Conservation (phyloP, 2,113 vertebrate species). For the Xyrauchen texanus region DNA sequence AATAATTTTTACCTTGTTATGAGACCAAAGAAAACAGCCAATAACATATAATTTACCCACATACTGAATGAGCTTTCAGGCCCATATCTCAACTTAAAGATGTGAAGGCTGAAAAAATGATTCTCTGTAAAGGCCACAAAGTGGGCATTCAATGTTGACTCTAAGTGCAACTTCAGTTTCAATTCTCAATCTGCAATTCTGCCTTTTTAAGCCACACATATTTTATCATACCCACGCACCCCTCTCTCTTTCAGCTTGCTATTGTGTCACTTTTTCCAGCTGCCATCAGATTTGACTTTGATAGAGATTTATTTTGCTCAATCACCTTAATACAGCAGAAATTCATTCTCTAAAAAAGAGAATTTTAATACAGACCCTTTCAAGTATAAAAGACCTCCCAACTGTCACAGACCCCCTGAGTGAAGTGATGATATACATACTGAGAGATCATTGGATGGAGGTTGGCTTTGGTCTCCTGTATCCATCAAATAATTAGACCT, state of each 20-base stretch:
- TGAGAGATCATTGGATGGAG: slow-evolving; percentile 49
- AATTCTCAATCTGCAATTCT: slow-evolving; percentile 6
- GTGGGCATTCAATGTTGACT: neutral
- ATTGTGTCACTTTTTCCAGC: slow-evolving; percentile 52
- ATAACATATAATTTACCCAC: neutral
- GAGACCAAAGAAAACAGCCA: slow-evolving; percentile 13
- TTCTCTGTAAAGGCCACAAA: slow-evolving; percentile 17
- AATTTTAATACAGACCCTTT: slow-evolving; percentile 74
- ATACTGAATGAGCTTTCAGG: slow-evolving; percentile 18
- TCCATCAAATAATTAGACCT: slow-evolving; percentile 51
- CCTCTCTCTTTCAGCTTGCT: slow-evolving; percentile 37
- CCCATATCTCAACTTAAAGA: slow-evolving; percentile 30
- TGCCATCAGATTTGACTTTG: slow-evolving; percentile 69
- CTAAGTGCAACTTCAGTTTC: slow-evolving; percentile 43
- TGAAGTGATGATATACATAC: slow-evolving; percentile 58
- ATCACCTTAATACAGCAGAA: slow-evolving; percentile 78
- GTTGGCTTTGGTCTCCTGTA: slow-evolving; percentile 45
- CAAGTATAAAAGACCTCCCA: slow-evolving; percentile 70
- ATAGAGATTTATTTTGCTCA: slow-evolving; percentile 76
- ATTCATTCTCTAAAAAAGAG: slow-evolving; percentile 67
- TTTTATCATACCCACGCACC: neutral
- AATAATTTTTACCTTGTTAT: slow-evolving; percentile 5
- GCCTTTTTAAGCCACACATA: slow-evolving; percentile 15
- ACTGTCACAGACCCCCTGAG: slow-evolving; percentile 65
- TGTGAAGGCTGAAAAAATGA: slow-evolving; percentile 5